These are phyloP conservation scores for Aegotheles bennettii DNA, from an alignment of 2,113 vertebrate genomes.

Conservation along the genomic window DNA sequence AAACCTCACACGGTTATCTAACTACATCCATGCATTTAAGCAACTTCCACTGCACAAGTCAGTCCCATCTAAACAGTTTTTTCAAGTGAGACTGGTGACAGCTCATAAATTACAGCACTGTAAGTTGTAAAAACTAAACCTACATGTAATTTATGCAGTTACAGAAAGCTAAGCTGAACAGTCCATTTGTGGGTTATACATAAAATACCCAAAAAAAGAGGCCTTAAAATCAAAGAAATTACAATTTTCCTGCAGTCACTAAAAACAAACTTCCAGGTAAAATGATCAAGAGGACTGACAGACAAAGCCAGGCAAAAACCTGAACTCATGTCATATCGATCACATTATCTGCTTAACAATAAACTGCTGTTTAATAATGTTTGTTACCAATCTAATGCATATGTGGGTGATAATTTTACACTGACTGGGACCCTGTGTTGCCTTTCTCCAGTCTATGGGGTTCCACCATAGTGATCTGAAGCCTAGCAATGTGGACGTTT, in stretches of 20 bases:
- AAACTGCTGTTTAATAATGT: background rate
- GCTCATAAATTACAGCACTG: slow-evolving; percentile 22
- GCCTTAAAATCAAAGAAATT: background rate
- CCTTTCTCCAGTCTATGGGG: background rate
- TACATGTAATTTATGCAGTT: background rate
- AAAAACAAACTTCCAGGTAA: background rate
- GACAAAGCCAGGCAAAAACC: background rate
- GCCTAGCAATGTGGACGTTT: background rate
- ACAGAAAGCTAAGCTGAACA: background rate
- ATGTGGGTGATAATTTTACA: background rate
- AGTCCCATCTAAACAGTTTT: background rate
- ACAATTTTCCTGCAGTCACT: background rate
- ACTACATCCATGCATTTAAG: background rate
- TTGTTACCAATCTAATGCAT: background rate
- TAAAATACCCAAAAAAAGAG: background rate
- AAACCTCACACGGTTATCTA: background rate
- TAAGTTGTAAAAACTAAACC: background rate
- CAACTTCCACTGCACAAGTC: background rate
- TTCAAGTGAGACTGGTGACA: background rate
- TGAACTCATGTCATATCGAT: background rate
- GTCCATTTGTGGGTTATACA: background rate
- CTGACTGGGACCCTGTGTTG: background rate
- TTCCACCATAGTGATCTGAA: background rate
- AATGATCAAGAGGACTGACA: background rate
- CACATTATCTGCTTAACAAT: background rate